Conservation (phyloP, 2,113 vertebrate genomes). For the Felis catus region F.catus_Fca126_mat1.0 CM031419.1:21972501-21973000, state of each 20-base stretch:
- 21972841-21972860: background rate
- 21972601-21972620: background rate
- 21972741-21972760: constrained; percentile 22
- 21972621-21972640: constrained; percentile 57
- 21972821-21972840: background rate
- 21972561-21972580: background rate
- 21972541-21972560: background rate
- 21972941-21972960: background rate
- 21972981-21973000: constrained; percentile 92
- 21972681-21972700: constrained; percentile 57
- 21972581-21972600: background rate
- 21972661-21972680: constrained; percentile 47
- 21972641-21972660: constrained; percentile 60
- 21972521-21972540: rapidly evolving
- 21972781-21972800: background rate
- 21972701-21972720: constrained; percentile 20
- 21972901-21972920: background rate
- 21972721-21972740: constrained; percentile 54
- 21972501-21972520: background rate
- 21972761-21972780: constrained; percentile 30
- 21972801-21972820: background rate
- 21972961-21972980: constrained; percentile 47
- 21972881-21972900: background rate
- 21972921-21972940: background rate
- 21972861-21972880: background rate